Evolutionary conservation across 1,140 invertebrate genomes (phyloP).

Genomic region (Musca vetustissima): DNA sequence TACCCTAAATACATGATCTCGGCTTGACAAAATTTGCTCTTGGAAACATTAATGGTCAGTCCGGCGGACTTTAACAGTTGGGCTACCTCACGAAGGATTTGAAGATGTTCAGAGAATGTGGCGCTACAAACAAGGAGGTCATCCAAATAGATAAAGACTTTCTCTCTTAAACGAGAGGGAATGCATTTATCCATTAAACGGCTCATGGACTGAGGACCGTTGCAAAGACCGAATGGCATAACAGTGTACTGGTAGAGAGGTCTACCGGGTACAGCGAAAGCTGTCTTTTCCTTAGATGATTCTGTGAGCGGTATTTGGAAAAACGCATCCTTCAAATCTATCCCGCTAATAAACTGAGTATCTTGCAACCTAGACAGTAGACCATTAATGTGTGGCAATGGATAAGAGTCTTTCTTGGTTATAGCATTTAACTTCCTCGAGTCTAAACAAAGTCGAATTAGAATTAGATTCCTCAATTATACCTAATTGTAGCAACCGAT

Average conservation of each 20-base stretch:
- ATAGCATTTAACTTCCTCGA: conserved; percentile 49
- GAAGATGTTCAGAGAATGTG: conserved; percentile 50
- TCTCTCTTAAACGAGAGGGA: conserved; percentile 13
- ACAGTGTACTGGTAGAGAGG: conserved; percentile 38
- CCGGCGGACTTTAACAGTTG: conserved; percentile 28
- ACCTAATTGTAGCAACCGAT: conserved; percentile 9
- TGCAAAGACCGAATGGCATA: conserved; percentile 32
- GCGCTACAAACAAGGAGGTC: conserved; percentile 46
- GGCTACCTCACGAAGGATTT: conserved; percentile 33
- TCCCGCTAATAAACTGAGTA: conserved; percentile 33
- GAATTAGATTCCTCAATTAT: conserved; percentile 18
- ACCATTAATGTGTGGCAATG: conserved; percentile 37
- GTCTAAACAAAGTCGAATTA: conserved; percentile 48
- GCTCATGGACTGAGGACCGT: background rate
- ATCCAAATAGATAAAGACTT: conserved; percentile 35
- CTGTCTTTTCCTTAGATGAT: conserved; percentile 46
- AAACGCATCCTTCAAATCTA: conserved; percentile 26
- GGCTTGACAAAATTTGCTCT: conserved; percentile 31
- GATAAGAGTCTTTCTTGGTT: conserved; percentile 45
- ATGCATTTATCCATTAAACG: background rate
- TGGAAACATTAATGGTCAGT: conserved; percentile 33
- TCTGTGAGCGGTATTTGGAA: conserved; percentile 36
- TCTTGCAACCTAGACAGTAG: conserved; percentile 44
- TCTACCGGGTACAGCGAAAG: conserved; percentile 43
- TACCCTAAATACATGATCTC: conserved; percentile 35